These are phyloP conservation scores for Papilio gigon DNA, from an alignment of 2,888 invertebrate genomes.

Conservation along the genomic window DNA sequence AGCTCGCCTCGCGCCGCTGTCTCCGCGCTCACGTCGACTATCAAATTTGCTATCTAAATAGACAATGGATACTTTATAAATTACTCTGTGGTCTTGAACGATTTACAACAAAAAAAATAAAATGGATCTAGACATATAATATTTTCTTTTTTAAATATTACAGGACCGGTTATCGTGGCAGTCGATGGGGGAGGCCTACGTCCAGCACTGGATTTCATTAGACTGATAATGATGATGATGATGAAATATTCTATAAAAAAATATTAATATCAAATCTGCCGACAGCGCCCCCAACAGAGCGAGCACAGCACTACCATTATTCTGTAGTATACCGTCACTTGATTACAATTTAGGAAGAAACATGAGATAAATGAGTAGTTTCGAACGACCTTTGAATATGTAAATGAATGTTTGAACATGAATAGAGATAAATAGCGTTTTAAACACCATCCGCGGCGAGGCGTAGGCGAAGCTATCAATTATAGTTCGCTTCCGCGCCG, in stretches of 20 bases:
- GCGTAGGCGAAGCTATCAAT: constrained; percentile 65
- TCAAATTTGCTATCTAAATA: constrained; percentile 56
- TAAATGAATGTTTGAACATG: constrained; percentile 43
- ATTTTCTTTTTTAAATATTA: too few relatives aligned
- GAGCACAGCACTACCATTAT: too few relatives aligned
- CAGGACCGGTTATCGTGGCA: too few relatives aligned
- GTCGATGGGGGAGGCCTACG: too few relatives aligned
- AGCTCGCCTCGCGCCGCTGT: constrained; percentile 48
- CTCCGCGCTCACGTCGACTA: constrained; percentile 49
- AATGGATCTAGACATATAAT: too few relatives aligned
- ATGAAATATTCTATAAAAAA: too few relatives aligned
- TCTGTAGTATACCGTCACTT: constrained; percentile 47
- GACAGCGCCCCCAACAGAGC: too few relatives aligned
- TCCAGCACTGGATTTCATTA: too few relatives aligned
- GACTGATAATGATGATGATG: too few relatives aligned
- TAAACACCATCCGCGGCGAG: constrained; percentile 56
- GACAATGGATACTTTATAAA: constrained; percentile 60
- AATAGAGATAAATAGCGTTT: constrained; percentile 50
- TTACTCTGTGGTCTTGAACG: too few relatives aligned
- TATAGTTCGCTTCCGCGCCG: constrained; percentile 56
- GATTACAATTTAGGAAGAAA: constrained; percentile 2
- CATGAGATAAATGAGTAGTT: constrained; percentile 28
- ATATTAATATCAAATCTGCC: too few relatives aligned
- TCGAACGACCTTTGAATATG: constrained; percentile 44
- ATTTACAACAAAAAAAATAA: too few relatives aligned